A percentile compares a stretch with the other conserved stretches of the same genome.
These are phyloP conservation scores for Zoanthus solanderi DNA, from an alignment of 92 coral and sea anemone genomes.

Conservation along the genomic window DNA sequence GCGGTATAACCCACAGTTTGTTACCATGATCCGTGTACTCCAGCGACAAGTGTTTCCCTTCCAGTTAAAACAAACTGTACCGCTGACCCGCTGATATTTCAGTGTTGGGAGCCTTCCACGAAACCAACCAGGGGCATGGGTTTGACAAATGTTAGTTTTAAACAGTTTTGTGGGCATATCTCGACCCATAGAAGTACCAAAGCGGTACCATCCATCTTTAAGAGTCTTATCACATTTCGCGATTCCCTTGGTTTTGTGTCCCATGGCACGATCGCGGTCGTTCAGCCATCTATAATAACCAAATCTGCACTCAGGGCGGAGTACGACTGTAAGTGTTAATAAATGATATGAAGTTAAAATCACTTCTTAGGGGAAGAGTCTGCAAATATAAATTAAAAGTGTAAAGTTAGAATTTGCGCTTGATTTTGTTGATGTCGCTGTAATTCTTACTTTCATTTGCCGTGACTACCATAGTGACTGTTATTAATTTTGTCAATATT, in stretches of 20 bases:
- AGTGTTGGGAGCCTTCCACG: slow-evolving; percentile 35
- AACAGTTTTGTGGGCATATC: slow-evolving; percentile 32
- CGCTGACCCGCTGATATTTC: slow-evolving; percentile 17
- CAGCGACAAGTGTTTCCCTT: slow-evolving; percentile 37
- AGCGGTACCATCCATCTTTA: slow-evolving; percentile 53
- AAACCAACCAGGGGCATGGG: slow-evolving; percentile 55
- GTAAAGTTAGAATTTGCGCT: too few species aligned
- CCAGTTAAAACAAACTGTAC: slow-evolving; percentile 57
- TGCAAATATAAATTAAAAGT: too few species aligned
- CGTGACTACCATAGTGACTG: too few species aligned
- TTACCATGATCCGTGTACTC: slow-evolving; percentile 30
- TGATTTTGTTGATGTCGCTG: too few species aligned
- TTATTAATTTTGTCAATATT: too few species aligned
- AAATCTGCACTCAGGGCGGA: slow-evolving; percentile 17
- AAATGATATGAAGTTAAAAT: not conserved
- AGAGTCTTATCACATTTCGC: slow-evolving; percentile 45
- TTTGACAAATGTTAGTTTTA: slow-evolving; percentile 17
- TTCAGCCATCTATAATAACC: slow-evolving; percentile 22
- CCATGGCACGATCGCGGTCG: slow-evolving; percentile 18
- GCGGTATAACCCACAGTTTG: slow-evolving; percentile 63
- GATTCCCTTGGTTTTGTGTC: not conserved
- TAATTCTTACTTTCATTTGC: too few species aligned
- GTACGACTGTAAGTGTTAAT: not conserved
- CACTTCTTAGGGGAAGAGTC: not conserved
- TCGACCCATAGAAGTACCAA: slow-evolving; percentile 49